These are phyloP conservation scores for Netta rufina DNA, from an alignment of 2,797 vertebrate genomes.

Conservation along the genomic window DNA sequence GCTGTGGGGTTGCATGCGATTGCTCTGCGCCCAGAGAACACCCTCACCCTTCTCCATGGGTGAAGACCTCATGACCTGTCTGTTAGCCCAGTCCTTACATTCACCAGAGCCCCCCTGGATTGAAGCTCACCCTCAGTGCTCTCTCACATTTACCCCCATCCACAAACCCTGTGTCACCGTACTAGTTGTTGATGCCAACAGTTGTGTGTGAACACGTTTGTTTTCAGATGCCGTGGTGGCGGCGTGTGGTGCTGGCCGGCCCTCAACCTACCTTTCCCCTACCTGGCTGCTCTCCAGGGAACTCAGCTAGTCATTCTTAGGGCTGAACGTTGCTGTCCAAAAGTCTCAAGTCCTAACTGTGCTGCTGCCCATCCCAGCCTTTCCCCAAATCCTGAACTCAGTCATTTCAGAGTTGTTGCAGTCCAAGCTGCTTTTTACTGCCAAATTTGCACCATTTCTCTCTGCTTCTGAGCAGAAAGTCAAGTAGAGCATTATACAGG, in stretches of 20 bases:
- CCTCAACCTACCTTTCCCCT: neutral
- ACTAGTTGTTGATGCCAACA: neutral
- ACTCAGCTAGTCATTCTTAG: neutral
- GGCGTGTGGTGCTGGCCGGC: neutral
- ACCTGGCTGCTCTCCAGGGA: neutral
- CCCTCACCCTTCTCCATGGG: neutral
- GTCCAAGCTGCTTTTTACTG: neutral
- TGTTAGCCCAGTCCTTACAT: neutral
- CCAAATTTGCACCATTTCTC: neutral
- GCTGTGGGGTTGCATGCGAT: neutral
- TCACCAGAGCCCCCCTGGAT: neutral
- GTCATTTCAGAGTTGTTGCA: neutral
- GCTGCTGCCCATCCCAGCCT: neutral
- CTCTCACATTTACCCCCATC: neutral
- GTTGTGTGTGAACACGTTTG: neutral
- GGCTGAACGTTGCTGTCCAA: neutral
- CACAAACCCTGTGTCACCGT: neutral
- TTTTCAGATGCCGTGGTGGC: neutral
- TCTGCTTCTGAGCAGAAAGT: neutral
- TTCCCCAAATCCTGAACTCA: neutral
- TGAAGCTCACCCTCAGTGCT: neutral
- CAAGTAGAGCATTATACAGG: neutral
- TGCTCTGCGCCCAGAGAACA: neutral
- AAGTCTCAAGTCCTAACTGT: neutral
- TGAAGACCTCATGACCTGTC: neutral